These are phyloP conservation scores for Tillus elongatus DNA, from an alignment of 2,888 invertebrate genomes.

Conservation along the genomic window DNA sequence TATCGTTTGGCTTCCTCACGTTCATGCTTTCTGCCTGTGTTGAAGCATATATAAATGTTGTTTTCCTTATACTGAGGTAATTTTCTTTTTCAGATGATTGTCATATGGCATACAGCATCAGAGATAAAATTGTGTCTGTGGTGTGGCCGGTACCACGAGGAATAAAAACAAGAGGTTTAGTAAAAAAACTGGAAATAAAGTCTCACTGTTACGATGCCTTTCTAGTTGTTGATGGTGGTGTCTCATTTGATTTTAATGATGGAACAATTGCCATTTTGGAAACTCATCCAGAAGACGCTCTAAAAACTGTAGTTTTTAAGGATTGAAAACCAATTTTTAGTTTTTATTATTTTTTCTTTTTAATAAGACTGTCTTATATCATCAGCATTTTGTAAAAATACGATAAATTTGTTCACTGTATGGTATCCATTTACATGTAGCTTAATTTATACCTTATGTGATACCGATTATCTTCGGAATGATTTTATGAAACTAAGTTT, in stretches of 20 bases:
- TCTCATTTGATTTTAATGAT: constrained; percentile 89
- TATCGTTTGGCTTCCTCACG: not conserved
- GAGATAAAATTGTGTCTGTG: constrained; percentile 86
- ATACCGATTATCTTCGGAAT: too few relatives aligned
- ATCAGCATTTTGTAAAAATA: too few relatives aligned
- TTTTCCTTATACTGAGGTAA: not conserved
- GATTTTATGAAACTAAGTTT: too few relatives aligned
- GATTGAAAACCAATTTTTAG: too few relatives aligned
- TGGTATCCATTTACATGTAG: too few relatives aligned
- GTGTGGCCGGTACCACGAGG: constrained; percentile 75
- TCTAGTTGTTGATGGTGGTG: constrained; percentile 91
- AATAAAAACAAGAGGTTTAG: constrained; percentile 67
- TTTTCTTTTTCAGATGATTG: constrained; percentile 51
- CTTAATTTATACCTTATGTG: too few relatives aligned
- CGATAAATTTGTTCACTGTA: too few relatives aligned
- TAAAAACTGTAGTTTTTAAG: constrained; percentile 60
- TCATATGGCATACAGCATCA: constrained; percentile 80
- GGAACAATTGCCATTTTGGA: constrained; percentile 81
- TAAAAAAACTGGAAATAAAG: constrained; percentile 63
- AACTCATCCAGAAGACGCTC: constrained; percentile 75
- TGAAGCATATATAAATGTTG: too few relatives aligned
- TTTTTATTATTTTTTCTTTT: too few relatives aligned
- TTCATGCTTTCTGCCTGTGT: not conserved
- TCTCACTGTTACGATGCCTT: constrained; percentile 87
- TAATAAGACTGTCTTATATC: too few relatives aligned